A percentile compares a stretch with the other conserved stretches of the same genome.
Evolutionary conservation across 2,888 invertebrate genomes (phyloP).

Genomic region (Melieria crassipennis): DNA sequence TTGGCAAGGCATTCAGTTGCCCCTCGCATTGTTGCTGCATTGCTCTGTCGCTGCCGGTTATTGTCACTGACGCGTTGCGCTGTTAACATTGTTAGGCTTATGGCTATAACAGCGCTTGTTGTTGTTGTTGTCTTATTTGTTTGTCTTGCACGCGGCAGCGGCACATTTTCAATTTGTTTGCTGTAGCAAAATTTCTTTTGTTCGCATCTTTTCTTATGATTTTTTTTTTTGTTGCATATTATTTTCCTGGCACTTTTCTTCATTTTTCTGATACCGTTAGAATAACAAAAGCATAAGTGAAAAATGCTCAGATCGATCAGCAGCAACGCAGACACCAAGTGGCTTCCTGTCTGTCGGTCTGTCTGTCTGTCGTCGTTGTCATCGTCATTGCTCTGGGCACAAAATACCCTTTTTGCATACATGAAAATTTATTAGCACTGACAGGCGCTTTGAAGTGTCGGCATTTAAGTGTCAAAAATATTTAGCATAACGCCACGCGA

Average conservation of each 20-base stretch:
- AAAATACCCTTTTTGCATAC: background rate
- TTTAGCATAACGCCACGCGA: no score
- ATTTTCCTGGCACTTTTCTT: background rate
- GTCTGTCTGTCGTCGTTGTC: background rate
- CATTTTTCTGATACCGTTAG: no score
- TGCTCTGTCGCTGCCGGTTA: background rate
- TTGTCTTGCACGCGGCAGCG: background rate
- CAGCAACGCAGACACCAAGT: no score
- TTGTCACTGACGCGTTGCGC: slow-evolving; percentile 14
- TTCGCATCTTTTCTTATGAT: background rate
- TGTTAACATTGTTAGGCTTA: slow-evolving; percentile 6
- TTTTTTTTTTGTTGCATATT: background rate
- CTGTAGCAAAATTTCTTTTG: background rate
- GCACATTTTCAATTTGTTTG: slow-evolving; percentile 29
- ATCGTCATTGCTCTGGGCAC: no score
- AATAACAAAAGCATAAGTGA: background rate
- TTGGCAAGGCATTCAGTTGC: no score
- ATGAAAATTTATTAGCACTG: slow-evolving; percentile 1
- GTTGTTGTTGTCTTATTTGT: slow-evolving; percentile 6
- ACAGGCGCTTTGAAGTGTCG: background rate
- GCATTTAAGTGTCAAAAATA: no score
- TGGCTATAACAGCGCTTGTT: slow-evolving; percentile 13
- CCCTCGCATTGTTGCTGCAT: background rate
- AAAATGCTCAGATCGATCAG: background rate
- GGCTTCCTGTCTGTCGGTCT: background rate